phyloP scores from a whole-genome alignment of 1,140 invertebrate species.

The Heliconius congener region DNA sequence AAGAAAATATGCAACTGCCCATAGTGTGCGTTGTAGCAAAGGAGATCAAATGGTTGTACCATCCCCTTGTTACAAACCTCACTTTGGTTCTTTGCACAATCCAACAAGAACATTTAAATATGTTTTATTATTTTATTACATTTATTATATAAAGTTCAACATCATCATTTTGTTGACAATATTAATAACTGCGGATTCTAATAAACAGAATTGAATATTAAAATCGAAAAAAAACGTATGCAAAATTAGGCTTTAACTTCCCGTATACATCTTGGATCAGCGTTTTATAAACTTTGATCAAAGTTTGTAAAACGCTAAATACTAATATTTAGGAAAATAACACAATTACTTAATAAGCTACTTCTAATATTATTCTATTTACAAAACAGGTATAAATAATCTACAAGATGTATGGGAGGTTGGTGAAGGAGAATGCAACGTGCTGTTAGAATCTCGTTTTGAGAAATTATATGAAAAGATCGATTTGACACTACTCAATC shows the following conservation, averaged over 20 bases:
- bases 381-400: slow-evolving; percentile 92
- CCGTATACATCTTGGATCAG: neutral
- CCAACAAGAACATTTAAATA: slow-evolving; percentile 35
- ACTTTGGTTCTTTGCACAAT: slow-evolving; percentile 76
- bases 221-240: no score
- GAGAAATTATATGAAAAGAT: slow-evolving; percentile 99
- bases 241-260: no score
- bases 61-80: slow-evolving; percentile 86
- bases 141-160: no score
- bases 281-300: no score
- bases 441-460: slow-evolving; percentile 97
- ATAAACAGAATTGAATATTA: no score
- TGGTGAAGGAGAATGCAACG: slow-evolving; percentile 98
- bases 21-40: slow-evolving; percentile 84
- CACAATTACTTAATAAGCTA: no score
- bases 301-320: no score
- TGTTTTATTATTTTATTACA: no score
- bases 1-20: slow-evolving; percentile 62
- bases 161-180: no score
- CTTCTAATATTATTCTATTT: neutral
- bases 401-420: slow-evolving; percentile 99
- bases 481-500: slow-evolving; percentile 98
- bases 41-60: slow-evolving; percentile 81
- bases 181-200: no score
- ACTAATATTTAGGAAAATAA: no score